Evolutionary conservation across 2,113 vertebrate genomes (phyloP).

Genomic region (Peromyscus maniculatus): DNA sequence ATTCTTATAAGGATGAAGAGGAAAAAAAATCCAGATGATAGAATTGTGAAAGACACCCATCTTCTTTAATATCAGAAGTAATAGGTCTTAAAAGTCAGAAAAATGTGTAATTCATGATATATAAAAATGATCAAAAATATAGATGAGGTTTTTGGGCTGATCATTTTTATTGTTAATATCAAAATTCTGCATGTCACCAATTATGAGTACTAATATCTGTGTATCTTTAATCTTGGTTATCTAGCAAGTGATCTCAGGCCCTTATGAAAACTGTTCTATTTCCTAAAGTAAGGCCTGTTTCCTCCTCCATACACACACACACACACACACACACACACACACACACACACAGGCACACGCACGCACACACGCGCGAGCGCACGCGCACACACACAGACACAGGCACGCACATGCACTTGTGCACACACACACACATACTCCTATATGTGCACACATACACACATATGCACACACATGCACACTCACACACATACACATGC

Average conservation of each 20-base stretch:
- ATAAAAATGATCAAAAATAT: neutral
- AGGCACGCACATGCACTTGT: too few relatives aligned
- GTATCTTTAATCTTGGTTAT: neutral
- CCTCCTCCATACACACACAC: neutral
- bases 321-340: neutral
- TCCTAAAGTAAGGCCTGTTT: conserved; percentile 1
- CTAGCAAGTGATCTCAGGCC: neutral
- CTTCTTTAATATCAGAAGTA: conserved; percentile 32
- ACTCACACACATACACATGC: neutral
- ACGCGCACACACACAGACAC: too few relatives aligned
- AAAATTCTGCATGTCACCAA: neutral
- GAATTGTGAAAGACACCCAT: conserved; percentile 10
- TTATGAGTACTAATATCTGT: neutral
- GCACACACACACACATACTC: neutral
- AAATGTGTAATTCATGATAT: neutral
- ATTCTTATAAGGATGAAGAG: conserved; percentile 58
- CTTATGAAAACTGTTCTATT: neutral
- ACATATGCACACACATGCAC: neutral
- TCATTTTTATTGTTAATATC: neutral
- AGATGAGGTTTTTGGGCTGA: neutral
- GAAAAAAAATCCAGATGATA: neutral
- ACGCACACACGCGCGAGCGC: neutral
- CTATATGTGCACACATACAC: neutral
- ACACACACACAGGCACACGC: neutral
- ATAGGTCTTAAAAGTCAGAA: neutral